Percentiles rank a stretch among this genome's conserved stretches.
phyloP scores from a whole-genome alignment of 2,797 vertebrate genomes.

The Meda fulgida region DNA sequence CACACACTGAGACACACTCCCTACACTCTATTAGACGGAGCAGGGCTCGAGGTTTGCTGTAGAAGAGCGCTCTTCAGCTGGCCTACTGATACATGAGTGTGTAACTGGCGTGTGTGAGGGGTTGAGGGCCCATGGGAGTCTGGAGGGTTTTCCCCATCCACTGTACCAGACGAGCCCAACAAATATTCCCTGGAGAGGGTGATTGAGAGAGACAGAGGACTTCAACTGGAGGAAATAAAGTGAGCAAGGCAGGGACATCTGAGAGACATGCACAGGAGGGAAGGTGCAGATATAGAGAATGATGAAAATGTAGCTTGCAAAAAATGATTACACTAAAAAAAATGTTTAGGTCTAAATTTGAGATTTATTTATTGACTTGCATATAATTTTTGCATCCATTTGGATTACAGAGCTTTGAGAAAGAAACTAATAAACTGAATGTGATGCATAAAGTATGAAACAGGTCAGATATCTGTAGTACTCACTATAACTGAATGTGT shows the following conservation, averaged over 20 bases:
- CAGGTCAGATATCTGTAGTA: too few relatives aligned
- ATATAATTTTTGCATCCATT: neutral
- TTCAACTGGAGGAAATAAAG: conserved; percentile 48
- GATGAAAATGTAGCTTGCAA: neutral
- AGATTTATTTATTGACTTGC: neutral
- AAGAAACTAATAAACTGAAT: neutral
- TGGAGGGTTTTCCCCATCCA: conserved; percentile 62
- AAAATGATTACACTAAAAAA: neutral
- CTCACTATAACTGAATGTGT: neutral
- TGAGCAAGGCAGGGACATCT: conserved; percentile 59
- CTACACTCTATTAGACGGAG: conserved; percentile 73
- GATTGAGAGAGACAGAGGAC: conserved; percentile 32
- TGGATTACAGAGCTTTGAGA: neutral
- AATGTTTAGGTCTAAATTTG: neutral
- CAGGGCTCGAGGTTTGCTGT: conserved; percentile 71
- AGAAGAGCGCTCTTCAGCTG: conserved; percentile 76
- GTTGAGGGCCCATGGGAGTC: conserved; percentile 44
- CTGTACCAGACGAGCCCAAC: conserved; percentile 65
- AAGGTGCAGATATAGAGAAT: neutral
- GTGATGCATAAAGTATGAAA: neutral
- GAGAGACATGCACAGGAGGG: conserved; percentile 7
- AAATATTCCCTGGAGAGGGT: conserved; percentile 72
- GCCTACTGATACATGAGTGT: conserved; percentile 81
- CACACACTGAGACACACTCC: conserved; percentile 61
- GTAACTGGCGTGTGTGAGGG: conserved; percentile 69